Evolutionary conservation across 2,113 vertebrate species (phyloP).

Genomic region (Mugil cephalus): DNA sequence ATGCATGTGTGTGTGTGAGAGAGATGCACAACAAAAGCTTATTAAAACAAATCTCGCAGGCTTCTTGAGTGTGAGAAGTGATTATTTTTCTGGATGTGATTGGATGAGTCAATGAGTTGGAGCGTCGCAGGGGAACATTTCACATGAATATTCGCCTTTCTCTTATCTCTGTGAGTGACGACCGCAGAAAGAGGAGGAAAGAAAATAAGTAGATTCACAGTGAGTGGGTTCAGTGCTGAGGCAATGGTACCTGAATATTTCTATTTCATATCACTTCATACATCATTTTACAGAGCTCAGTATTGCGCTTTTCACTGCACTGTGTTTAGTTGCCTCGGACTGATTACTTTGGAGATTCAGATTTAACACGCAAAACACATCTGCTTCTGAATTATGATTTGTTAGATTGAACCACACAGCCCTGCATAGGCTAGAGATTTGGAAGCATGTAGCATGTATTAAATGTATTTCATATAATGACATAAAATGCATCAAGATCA

Average conservation of each 20-base stretch:
- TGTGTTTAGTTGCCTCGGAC: background rate
- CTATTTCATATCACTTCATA: background rate
- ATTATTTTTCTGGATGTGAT: slow-evolving; percentile 63
- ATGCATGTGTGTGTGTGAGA: slow-evolving; percentile 27
- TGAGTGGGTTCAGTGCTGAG: background rate
- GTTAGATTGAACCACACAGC: background rate
- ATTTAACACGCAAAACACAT: background rate
- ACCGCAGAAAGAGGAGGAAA: background rate
- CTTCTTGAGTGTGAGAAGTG: slow-evolving; percentile 60
- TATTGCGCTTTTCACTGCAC: background rate
- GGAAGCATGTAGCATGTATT: background rate
- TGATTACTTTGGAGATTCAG: background rate
- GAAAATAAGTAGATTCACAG: background rate
- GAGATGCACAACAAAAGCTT: slow-evolving; percentile 51
- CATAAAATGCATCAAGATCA: background rate
- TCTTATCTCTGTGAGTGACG: slow-evolving; percentile 11
- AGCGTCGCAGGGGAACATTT: slow-evolving; percentile 28
- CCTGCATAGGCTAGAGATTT: background rate
- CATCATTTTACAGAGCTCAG: background rate
- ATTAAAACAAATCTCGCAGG: slow-evolving; percentile 73
- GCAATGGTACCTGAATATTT: background rate
- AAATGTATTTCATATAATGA: background rate
- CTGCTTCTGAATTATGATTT: background rate
- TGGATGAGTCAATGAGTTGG: slow-evolving; percentile 49
- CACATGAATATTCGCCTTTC: slow-evolving; percentile 55